These are phyloP conservation scores for Synergus gifuensis DNA, from an alignment of 2,888 invertebrate genomes.

Conservation along the genomic window DNA sequence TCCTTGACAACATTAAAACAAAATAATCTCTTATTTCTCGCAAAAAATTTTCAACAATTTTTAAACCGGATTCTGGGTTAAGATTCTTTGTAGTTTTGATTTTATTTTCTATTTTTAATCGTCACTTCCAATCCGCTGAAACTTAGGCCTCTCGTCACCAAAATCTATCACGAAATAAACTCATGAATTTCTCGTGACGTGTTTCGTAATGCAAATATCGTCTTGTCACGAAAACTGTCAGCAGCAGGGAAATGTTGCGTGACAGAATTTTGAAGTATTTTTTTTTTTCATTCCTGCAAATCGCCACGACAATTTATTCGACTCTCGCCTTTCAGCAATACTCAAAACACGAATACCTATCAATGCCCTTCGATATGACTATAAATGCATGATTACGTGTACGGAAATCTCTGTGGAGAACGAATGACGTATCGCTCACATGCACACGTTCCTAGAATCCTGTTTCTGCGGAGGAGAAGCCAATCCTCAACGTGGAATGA, in stretches of 20 bases:
- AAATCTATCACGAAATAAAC: not conserved
- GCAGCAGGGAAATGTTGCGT: not conserved
- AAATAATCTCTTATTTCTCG: no score
- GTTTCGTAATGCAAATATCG: not conserved
- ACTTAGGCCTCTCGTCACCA: not conserved
- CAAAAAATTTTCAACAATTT: no score
- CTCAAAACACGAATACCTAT: not conserved
- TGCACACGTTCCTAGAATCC: constrained; percentile 6
- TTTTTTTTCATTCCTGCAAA: not conserved
- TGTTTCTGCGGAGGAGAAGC: constrained; percentile 16
- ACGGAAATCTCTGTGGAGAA: not conserved
- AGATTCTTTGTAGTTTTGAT: not conserved
- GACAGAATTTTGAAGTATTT: not conserved
- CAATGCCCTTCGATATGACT: not conserved
- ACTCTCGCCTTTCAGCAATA: constrained; percentile 10
- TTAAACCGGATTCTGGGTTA: not conserved
- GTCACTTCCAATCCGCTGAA: not conserved
- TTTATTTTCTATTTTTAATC: not conserved
- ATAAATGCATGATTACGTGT: not conserved
- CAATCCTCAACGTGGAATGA: constrained; percentile 54
- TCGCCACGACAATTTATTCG: constrained; percentile 6
- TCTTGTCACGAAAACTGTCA: constrained; percentile 13
- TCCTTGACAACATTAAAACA: no score
- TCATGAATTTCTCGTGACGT: not conserved
- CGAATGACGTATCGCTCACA: not conserved